phyloP scores from a whole-genome alignment of 2,113 vertebrate species.

The Fulmarus glacialis region DNA sequence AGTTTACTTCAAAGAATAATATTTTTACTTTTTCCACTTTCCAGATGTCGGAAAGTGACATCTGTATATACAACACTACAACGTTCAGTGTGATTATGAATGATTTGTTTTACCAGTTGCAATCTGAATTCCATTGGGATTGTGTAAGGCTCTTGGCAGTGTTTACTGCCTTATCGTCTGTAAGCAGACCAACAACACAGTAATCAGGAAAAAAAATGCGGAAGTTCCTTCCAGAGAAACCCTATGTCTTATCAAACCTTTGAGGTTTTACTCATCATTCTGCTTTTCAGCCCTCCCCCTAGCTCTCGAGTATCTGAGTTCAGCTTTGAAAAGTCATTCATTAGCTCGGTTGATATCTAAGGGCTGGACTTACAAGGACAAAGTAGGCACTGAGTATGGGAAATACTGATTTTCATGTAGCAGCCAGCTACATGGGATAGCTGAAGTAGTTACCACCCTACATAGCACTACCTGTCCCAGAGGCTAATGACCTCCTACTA shows the following conservation, averaged over 20 bases:
- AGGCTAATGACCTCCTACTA: background rate
- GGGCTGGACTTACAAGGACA: background rate
- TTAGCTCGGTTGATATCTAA: background rate
- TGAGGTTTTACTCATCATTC: background rate
- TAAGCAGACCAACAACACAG: background rate
- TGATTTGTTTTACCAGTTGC: background rate
- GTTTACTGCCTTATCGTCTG: background rate
- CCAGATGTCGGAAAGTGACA: background rate
- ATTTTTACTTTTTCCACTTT: background rate
- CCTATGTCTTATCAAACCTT: background rate
- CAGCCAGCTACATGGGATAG: background rate
- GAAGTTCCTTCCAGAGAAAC: conserved; percentile 34
- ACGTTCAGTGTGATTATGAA: background rate
- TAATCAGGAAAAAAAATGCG: background rate
- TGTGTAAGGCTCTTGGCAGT: conserved; percentile 18
- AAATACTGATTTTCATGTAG: background rate
- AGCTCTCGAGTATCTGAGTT: background rate
- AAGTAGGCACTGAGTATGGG: background rate
- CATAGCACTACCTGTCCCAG: background rate
- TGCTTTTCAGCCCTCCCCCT: background rate
- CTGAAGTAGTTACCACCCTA: background rate
- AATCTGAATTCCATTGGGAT: conserved; percentile 13
- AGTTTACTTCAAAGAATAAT: background rate
- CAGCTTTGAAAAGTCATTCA: conserved; percentile 24
- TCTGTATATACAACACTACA: background rate